Conservation (phyloP, 2,888 invertebrate genomes). For the Drosophila tanythrix region DNA sequence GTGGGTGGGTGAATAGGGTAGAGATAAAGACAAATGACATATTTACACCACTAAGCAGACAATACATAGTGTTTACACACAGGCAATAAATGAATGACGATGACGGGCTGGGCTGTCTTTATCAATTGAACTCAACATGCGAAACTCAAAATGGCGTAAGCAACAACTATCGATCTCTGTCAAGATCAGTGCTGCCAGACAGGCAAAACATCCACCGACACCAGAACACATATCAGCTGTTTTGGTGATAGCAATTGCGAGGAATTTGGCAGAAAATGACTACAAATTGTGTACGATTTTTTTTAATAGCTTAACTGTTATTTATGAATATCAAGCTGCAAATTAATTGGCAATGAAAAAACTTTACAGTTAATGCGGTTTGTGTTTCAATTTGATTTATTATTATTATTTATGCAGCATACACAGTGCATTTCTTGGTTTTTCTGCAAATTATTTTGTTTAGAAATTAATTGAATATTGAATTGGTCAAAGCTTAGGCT, state of each 20-base stretch:
- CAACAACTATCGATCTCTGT: conserved; percentile 13
- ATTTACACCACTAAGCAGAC: conserved; percentile 11
- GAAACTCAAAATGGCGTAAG: background rate
- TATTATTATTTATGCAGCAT: background rate
- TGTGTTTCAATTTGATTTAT: background rate
- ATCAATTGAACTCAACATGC: conserved; percentile 23
- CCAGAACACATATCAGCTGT: conserved; percentile 31
- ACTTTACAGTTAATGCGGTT: conserved; percentile 14
- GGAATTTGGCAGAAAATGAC: conserved; percentile 1
- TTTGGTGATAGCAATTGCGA: conserved; percentile 1
- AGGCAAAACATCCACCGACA: conserved; percentile 20
- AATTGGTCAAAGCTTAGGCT: background rate
- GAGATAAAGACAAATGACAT: conserved; percentile 39
- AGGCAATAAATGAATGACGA: conserved; percentile 11
- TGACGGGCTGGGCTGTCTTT: conserved; percentile 7
- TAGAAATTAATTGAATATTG: background rate
- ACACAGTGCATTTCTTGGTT: too few species aligned
- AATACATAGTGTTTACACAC: conserved; percentile 8
- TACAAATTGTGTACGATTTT: background rate
- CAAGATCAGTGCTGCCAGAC: conserved; percentile 55
- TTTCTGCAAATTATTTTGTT: background rate
- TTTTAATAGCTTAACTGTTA: background rate
- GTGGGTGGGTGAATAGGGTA: background rate
- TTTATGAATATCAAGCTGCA: background rate
- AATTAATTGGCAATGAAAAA: conserved; percentile 12